Conservation (phyloP, 2,113 vertebrate genomes). For the Xiphophorus couchianus region DNA sequence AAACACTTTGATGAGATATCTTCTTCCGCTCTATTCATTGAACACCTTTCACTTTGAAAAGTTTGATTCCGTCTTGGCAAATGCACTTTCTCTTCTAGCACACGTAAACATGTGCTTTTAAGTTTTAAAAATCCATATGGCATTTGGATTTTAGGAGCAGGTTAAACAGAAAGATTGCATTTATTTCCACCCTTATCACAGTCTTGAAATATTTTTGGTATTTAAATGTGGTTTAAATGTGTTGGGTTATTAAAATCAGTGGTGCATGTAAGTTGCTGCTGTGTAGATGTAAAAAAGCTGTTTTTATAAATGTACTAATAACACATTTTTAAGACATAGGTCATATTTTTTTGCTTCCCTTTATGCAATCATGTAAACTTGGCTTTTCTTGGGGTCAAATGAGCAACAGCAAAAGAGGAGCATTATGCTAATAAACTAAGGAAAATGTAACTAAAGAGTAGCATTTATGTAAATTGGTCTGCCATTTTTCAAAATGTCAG, state of each 20-base stretch:
- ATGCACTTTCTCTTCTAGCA: background rate
- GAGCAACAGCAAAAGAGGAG: background rate
- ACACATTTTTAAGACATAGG: background rate
- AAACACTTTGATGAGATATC: conserved; percentile 36
- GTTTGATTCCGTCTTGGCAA: background rate
- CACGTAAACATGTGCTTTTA: background rate
- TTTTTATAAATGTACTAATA: background rate
- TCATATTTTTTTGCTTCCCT: background rate
- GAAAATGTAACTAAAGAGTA: background rate
- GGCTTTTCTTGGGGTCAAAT: background rate
- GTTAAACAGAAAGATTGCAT: background rate
- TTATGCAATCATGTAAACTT: background rate
- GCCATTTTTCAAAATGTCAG: background rate
- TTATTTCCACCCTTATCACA: background rate
- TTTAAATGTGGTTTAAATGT: background rate
- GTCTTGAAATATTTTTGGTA: background rate
- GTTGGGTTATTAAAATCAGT: background rate
- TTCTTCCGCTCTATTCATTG: conserved; percentile 9
- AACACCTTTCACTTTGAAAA: conserved; percentile 11
- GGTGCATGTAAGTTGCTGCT: background rate
- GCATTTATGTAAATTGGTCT: background rate
- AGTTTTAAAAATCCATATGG: background rate
- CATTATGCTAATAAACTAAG: background rate
- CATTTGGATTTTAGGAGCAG: background rate
- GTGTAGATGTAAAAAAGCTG: background rate